Evolutionary conservation across 1,140 invertebrate genomes (phyloP).

Genomic region (Dinoponera quadriceps): DNA sequence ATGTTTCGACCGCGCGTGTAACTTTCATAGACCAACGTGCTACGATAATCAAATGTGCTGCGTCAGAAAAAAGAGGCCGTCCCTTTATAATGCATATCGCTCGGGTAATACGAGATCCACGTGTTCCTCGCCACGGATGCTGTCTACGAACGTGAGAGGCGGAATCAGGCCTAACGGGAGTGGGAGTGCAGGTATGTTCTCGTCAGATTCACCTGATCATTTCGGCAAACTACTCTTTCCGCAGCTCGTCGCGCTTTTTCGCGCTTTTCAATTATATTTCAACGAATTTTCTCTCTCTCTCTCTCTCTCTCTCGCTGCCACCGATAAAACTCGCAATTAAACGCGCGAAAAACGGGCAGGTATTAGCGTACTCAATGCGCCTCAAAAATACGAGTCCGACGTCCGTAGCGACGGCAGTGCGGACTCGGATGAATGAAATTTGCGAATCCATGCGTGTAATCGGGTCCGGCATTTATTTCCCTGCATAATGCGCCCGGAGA

Average conservation of each 20-base stretch:
- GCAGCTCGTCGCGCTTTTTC: neutral
- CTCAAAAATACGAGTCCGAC: conserved; percentile 2
- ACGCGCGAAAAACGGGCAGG: neutral
- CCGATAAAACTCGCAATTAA: neutral
- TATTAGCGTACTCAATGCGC: neutral
- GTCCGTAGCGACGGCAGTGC: neutral
- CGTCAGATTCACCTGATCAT: neutral
- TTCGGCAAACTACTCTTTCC: neutral
- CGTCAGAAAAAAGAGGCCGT: conserved; percentile 30
- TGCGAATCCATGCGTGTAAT: conserved; percentile 29
- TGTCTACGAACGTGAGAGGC: conserved; percentile 37
- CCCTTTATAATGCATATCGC: conserved; percentile 38
- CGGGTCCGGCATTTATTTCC: conserved; percentile 28
- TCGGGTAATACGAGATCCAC: conserved; percentile 28
- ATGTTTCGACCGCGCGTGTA: neutral
- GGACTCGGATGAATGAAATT: conserved; percentile 36
- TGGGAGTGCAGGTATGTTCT: conserved; percentile 33
- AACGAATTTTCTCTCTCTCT: neutral
- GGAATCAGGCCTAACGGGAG: conserved; percentile 39
- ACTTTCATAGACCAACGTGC: conserved; percentile 10
- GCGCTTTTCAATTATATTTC: neutral
- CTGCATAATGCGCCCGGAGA: neutral
- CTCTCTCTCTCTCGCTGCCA: neutral
- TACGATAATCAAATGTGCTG: conserved; percentile 50
- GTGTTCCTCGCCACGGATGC: conserved; percentile 27